phyloP scores from a whole-genome alignment of 2,797 vertebrate genomes.

The Natrix natrix region DNA sequence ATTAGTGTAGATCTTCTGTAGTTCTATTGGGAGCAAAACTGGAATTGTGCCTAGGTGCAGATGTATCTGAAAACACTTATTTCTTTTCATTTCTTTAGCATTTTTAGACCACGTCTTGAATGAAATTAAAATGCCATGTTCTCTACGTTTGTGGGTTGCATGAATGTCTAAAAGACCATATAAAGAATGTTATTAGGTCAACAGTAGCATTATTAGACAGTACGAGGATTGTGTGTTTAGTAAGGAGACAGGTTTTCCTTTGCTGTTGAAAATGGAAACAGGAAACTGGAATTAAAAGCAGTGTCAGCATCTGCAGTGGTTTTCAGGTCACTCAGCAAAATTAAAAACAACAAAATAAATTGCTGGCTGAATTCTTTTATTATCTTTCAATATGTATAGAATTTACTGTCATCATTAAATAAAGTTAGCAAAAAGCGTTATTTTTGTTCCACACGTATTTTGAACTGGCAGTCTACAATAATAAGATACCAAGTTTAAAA shows the following conservation, averaged over 20 bases:
- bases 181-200: background rate
- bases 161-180: background rate
- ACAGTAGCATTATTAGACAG: background rate
- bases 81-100: background rate
- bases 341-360: background rate
- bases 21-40: constrained; percentile 5
- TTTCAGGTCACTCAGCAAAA: background rate
- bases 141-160: background rate
- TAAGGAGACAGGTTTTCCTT: background rate
- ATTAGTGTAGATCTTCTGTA: background rate
- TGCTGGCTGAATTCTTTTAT: background rate
- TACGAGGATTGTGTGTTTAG: background rate
- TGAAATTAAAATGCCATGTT: background rate
- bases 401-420: background rate
- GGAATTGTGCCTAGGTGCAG: background rate
- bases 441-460: background rate
- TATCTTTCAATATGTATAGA: background rate
- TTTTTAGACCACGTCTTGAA: background rate
- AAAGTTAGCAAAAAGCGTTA: background rate
- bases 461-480: background rate
- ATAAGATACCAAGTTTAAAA: background rate
- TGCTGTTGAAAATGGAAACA: background rate
- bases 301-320: background rate
- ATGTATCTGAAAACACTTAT: background rate
- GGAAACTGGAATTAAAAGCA: background rate